phyloP scores from a whole-genome alignment of 2,888 invertebrate species.

The Papilio demoleus region DNA sequence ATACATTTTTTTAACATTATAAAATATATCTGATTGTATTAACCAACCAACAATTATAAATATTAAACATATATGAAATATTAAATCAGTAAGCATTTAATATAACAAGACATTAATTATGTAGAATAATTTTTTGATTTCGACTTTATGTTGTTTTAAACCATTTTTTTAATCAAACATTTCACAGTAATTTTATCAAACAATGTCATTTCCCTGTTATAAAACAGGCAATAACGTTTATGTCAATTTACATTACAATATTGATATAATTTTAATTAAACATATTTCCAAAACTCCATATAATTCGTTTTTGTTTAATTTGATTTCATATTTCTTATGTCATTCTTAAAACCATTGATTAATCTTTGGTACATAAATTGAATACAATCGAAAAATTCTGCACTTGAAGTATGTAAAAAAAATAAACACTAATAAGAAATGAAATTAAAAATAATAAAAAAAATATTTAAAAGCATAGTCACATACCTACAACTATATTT shows the following conservation, averaged over 20 bases:
- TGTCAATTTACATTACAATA: too few species aligned
- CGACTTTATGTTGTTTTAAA: too few species aligned
- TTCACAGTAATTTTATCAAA: too few species aligned
- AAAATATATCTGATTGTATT: constrained; percentile 30
- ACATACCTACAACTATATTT: not conserved
- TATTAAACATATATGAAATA: constrained; percentile 23
- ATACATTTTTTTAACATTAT: constrained; percentile 31
- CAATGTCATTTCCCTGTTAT: not conserved
- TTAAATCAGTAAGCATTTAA: constrained; percentile 26
- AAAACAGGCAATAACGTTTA: not conserved
- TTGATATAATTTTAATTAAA: too few species aligned
- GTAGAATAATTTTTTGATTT: not conserved
- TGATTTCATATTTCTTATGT: not conserved
- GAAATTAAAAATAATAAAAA: not conserved
- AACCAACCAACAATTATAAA: constrained; percentile 38
- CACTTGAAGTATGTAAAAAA: not conserved
- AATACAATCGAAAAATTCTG: constrained; percentile 3
- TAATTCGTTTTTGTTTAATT: not conserved
- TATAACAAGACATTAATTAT: not conserved
- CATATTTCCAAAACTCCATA: constrained; percentile 18
- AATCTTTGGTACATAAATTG: constrained; percentile 36
- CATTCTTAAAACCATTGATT: constrained; percentile 11
- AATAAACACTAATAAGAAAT: not conserved
- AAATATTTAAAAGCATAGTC: not conserved
- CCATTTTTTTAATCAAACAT: too few species aligned